A percentile compares a stretch with the other conserved stretches of the same genome.
These are phyloP conservation scores for Hydropsyche betteni DNA, from an alignment of 2,888 invertebrate species.

Conservation along the genomic window DNA sequence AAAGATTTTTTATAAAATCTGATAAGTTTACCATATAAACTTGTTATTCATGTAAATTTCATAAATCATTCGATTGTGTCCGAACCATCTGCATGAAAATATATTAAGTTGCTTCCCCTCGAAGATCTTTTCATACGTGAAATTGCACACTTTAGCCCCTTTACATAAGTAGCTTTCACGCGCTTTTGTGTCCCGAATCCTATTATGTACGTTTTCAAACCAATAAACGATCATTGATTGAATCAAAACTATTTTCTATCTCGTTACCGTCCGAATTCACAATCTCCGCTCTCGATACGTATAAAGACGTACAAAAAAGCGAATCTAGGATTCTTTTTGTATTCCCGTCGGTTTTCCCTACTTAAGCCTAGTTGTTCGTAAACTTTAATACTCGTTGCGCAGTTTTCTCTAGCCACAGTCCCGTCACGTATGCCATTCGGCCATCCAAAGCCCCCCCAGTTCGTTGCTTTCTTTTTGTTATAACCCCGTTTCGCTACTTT, in stretches of 20 bases:
- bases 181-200: constrained; percentile 12
- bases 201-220: constrained; percentile 6
- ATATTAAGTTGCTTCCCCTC: constrained; percentile 22
- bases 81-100: constrained; percentile 26
- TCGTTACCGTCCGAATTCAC: background rate
- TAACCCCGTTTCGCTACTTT: constrained; percentile 3
- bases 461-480: constrained; percentile 2
- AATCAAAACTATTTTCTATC: background rate
- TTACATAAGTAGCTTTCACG: constrained; percentile 7
- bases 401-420: constrained; percentile 21
- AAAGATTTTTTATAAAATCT: too few relatives aligned
- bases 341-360: constrained; percentile 28
- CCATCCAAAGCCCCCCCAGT: background rate
- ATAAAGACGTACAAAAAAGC: background rate
- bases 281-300: background rate
- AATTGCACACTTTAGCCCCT: constrained; percentile 2
- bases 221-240: constrained; percentile 14
- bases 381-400: constrained; percentile 29
- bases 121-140: constrained; percentile 10
- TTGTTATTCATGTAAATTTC: background rate
- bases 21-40: too few relatives aligned
- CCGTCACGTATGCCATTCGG: constrained; percentile 32
- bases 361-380: constrained; percentile 37
- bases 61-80: constrained; percentile 14
- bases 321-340: constrained; percentile 21